phyloP scores from a whole-genome alignment of 2,113 vertebrate genomes.

The Balaenoptera acutorostrata region DNA sequence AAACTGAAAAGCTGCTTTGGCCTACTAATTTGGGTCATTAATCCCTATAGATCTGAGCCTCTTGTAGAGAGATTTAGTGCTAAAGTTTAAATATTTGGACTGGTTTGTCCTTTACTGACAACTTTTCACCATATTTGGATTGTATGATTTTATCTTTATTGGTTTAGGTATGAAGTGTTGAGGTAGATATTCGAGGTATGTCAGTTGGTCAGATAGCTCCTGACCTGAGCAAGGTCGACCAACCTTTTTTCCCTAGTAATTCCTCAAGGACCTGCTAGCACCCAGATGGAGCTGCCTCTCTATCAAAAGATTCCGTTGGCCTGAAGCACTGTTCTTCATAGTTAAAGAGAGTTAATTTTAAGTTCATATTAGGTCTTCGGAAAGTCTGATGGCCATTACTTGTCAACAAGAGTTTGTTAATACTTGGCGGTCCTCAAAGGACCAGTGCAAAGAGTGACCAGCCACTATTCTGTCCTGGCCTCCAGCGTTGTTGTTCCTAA shows the following conservation, averaged over 20 bases:
- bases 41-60: background rate
- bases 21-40: background rate
- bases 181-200: background rate
- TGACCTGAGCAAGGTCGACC: background rate
- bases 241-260: background rate
- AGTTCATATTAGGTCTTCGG: background rate
- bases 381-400: background rate
- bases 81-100: background rate
- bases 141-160: background rate
- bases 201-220: background rate
- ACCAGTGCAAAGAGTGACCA: background rate
- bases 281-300: background rate
- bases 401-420: background rate
- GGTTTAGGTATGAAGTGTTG: background rate
- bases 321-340: background rate
- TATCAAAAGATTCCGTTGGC: background rate
- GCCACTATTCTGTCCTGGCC: background rate
- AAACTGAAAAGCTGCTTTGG: background rate
- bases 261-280: background rate
- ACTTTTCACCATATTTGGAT: background rate
- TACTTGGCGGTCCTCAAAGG: background rate
- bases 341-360: background rate
- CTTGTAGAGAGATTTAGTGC: background rate
- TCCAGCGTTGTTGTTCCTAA: background rate
- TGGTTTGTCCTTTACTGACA: background rate